Base-by-base conservation (phyloP, 2,888 invertebrate species). In the Lochmaea capreae region DNA sequence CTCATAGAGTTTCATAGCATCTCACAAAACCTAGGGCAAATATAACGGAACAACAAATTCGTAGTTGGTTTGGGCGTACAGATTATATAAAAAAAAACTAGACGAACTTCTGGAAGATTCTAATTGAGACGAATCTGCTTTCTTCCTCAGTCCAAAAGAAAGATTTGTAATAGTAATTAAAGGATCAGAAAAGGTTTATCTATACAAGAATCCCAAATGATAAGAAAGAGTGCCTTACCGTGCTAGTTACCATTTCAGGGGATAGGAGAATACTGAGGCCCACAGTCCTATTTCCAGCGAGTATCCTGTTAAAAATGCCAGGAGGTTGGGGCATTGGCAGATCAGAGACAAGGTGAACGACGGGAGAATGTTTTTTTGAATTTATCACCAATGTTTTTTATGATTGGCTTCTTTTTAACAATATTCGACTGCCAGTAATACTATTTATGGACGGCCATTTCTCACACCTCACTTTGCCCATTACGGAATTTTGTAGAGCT, bases 281-380 rank as follows among this genome's bases (percentile, higher is more conserved):
- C 1, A 26, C 26, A 58, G 58, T 58, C 11, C 18, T 22, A 58
- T 26, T 58, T 22, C 18, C 58, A 26, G 22, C 22, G n/a, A 26
- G 2, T 65, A 65, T 49, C 18, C 4, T 49, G 3, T 49, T 22
- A 3, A 52, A 65, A 16, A 52, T 72, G 42, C 63, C 67, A 12
- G 43, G 22, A 49, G 52, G 26, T 39, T 72, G 72, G 67, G 61
- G 49, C 12, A 73, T 72, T 16, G 72, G 72, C 16, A 67, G 59
- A 39, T 54, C 72, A 18, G 67, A 67, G 14, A 43, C 62, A 14
- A 67, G 72, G n/a, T 72, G 67, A 67, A 72, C 67, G 72, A 67
- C 63, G 12, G 26, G 39, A 14, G 52, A 67, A 42, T 46, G 61
- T n/a, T n/a, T n/a, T n/a, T n/a, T n/a, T n/a, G n/a, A n/a, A n/a